These are phyloP conservation scores for Eulemur albifrons DNA, from an alignment of 2,797 vertebrate genomes.

Conservation along the genomic window DNA sequence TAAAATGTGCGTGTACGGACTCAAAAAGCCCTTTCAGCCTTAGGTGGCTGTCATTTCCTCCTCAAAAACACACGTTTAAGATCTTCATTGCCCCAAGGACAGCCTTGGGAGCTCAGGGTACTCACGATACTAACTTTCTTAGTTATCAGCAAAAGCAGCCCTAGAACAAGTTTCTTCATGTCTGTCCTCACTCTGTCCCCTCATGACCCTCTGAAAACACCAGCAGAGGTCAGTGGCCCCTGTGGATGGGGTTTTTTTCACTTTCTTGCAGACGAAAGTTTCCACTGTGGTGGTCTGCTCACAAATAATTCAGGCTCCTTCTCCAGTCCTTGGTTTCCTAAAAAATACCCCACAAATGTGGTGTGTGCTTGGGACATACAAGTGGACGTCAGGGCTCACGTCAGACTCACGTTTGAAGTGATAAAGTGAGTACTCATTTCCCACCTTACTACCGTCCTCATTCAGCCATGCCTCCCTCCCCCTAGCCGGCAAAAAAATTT, in stretches of 20 bases:
- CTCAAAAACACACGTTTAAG: neutral
- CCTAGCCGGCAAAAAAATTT: accelerated
- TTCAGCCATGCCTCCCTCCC: no score
- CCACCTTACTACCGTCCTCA: neutral
- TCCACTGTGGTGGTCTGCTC: slow-evolving; percentile 84
- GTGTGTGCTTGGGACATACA: slow-evolving; percentile 87
- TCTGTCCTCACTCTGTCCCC: neutral
- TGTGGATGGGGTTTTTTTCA: neutral
- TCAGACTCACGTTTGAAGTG: slow-evolving; percentile 83
- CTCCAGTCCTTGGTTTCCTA: slow-evolving; percentile 87
- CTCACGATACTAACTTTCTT: neutral
- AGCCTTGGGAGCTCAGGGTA: neutral
- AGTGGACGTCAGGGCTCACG: slow-evolving; percentile 74
- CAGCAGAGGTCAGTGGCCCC: neutral
- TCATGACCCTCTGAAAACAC: neutral
- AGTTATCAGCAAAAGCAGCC: neutral
- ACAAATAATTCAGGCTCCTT: slow-evolving; percentile 83
- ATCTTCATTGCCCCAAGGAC: neutral
- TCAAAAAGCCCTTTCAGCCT: neutral
- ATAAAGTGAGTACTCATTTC: slow-evolving; percentile 83
- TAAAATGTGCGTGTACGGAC: no score
- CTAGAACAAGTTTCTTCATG: neutral
- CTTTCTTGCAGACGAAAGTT: slow-evolving; percentile 60
- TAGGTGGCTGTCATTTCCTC: neutral
- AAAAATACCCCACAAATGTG: slow-evolving; percentile 82